Percentiles rank a stretch among this genome's conserved stretches.
phyloP scores from a whole-genome alignment of 1,140 invertebrate species.

The Teleopsis dalmanni region DNA sequence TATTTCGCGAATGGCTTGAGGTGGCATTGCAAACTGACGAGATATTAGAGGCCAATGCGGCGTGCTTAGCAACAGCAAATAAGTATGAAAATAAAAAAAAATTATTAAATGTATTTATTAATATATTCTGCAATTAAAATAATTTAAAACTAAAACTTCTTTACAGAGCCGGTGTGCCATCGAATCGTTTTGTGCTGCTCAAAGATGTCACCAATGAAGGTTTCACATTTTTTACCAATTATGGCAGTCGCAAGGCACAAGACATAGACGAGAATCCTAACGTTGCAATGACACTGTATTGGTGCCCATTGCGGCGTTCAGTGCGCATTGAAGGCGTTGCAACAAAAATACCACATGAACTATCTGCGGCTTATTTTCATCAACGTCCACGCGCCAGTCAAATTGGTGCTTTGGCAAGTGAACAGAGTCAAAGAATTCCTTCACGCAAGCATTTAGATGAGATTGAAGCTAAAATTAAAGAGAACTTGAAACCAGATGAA shows the following conservation, averaged over 20 bases:
- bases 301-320: constrained; percentile 72
- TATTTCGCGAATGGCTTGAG: constrained; percentile 83
- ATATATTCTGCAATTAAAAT: too few species aligned
- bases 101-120: too few species aligned
- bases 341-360: constrained; percentile 61
- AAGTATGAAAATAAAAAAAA: constrained; percentile 51
- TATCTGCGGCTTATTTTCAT: constrained; percentile 79
- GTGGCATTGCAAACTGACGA: constrained; percentile 59
- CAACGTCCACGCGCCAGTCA: constrained; percentile 74
- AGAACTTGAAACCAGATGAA: constrained; percentile 45
- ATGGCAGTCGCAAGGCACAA: constrained; percentile 67
- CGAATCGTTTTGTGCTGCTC: constrained; percentile 67
- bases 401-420: constrained; percentile 75
- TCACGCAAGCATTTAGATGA: constrained; percentile 62
- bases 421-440: constrained; percentile 74
- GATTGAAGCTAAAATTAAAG: constrained; percentile 57
- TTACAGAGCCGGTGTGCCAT: constrained; percentile 65
- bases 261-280: constrained; percentile 76
- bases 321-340: constrained; percentile 84
- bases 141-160: too few species aligned
- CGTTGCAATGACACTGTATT: constrained; percentile 84
- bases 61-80: constrained; percentile 77
- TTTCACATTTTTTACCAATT: constrained; percentile 81
- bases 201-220: constrained; percentile 71
- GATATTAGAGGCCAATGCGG: constrained; percentile 81